Evolutionary conservation across 2,888 invertebrate genomes (phyloP).

Genomic region (Erebia palarica): DNA sequence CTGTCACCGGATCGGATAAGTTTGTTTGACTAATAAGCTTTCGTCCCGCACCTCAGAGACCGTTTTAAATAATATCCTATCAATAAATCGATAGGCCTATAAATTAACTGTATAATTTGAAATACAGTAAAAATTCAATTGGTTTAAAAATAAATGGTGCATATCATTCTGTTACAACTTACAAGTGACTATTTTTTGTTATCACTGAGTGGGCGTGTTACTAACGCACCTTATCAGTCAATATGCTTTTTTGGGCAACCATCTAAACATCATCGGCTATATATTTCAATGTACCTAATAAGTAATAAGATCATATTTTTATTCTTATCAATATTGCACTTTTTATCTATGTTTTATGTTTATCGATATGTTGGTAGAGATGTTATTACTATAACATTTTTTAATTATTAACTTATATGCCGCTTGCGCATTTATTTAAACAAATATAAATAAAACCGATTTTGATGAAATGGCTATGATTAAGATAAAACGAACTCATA

Average conservation of each 20-base stretch:
- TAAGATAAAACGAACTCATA: too few relatives aligned
- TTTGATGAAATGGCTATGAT: neutral
- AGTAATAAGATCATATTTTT: neutral
- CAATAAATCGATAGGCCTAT: too few relatives aligned
- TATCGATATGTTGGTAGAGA: neutral
- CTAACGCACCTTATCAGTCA: constrained; percentile 24
- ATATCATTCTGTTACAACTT: neutral
- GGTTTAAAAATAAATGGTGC: neutral
- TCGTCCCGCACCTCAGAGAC: too few relatives aligned
- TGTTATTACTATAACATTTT: neutral
- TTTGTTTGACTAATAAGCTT: too few relatives aligned
- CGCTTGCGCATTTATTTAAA: neutral
- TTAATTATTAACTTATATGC: neutral
- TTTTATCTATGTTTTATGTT: neutral
- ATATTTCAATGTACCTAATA: neutral
- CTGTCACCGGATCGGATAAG: too few relatives aligned
- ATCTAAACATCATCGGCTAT: constrained; percentile 3
- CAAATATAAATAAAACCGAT: neutral
- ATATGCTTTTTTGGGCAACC: constrained; percentile 29
- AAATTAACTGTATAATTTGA: neutral
- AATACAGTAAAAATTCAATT: neutral
- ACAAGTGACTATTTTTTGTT: constrained; percentile 1
- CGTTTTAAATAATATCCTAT: too few relatives aligned
- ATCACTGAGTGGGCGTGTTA: constrained; percentile 25
- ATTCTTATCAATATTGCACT: constrained; percentile 16